phyloP scores from a whole-genome alignment of 2,113 vertebrate genomes.

The Seriola aureovittata region DNA sequence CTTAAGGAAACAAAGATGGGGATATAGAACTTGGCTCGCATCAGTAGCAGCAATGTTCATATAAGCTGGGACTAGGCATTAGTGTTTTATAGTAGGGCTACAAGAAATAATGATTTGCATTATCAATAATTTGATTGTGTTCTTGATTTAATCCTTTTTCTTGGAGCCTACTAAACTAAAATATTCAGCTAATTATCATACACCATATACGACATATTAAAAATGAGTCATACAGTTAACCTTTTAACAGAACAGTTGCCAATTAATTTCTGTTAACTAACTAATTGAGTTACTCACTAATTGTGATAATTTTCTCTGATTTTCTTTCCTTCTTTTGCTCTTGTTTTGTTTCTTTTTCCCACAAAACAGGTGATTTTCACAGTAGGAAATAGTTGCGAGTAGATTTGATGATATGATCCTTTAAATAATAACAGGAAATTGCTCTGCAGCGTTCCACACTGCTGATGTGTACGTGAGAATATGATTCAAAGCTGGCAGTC shows the following conservation, averaged over 20 bases:
- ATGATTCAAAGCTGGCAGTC: background rate
- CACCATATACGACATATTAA: background rate
- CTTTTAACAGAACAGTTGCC: background rate
- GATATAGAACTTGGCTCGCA: background rate
- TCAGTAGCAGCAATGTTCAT: background rate
- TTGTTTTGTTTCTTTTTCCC: no score
- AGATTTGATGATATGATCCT: background rate
- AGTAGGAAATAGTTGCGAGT: background rate
- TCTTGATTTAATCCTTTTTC: no score
- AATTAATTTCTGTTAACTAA: background rate
- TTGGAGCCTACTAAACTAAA: background rate
- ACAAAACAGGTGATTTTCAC: background rate
- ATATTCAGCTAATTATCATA: background rate
- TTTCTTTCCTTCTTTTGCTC: no score
- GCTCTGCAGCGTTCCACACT: background rate
- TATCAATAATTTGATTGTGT: no score
- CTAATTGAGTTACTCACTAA: background rate
- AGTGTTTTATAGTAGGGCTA: background rate
- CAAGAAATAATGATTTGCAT: background rate
- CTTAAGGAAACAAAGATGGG: conserved; percentile 2
- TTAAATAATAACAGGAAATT: background rate
- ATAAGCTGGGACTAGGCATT: background rate
- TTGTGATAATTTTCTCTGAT: background rate
- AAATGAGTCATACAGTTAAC: background rate
- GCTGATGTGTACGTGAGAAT: background rate